A percentile compares a stretch with the other conserved stretches of the same genome.
These are phyloP conservation scores for Sinocyclocheilus anophthalmus DNA, from an alignment of 2,113 vertebrate species.

Conservation along the genomic window DNA sequence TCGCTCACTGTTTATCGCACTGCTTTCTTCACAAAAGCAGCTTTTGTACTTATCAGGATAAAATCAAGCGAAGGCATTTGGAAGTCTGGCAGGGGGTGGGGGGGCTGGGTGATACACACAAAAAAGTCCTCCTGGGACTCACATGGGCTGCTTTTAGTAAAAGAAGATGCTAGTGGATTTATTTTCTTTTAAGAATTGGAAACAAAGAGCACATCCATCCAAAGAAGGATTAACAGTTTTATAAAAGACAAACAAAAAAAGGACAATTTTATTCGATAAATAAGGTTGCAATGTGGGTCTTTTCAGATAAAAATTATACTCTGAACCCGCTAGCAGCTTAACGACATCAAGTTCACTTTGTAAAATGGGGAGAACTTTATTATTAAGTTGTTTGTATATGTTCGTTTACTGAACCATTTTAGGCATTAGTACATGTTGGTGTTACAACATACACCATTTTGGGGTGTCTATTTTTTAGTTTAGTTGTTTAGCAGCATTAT, in stretches of 20 bases:
- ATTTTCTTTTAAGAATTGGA: constrained; percentile 22
- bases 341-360: neutral
- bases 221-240: constrained; percentile 49
- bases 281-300: neutral
- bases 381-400: too few relatives aligned
- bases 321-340: neutral
- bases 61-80: constrained; percentile 53
- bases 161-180: constrained; percentile 23
- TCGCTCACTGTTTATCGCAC: constrained; percentile 55
- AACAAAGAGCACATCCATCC: constrained; percentile 17
- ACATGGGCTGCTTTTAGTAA: constrained; percentile 46
- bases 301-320: constrained; percentile 3
- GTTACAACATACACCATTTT: neutral
- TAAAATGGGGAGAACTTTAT: neutral
- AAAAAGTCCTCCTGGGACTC: constrained; percentile 21
- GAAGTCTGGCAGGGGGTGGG: constrained; percentile 40
- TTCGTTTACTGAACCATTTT: neutral
- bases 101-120: neutral
- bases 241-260: constrained; percentile 32
- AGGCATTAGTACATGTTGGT: neutral
- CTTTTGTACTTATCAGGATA: constrained; percentile 52
- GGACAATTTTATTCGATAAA: constrained; percentile 34
- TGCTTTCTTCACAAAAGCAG: constrained; percentile 53
- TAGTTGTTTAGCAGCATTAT: too few relatives aligned
- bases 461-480: neutral